Percentiles rank a stretch among this genome's conserved stretches.
These are phyloP conservation scores for Meiosimyza decipiens DNA, from an alignment of 2,888 invertebrate species.

Conservation along the genomic window DNA sequence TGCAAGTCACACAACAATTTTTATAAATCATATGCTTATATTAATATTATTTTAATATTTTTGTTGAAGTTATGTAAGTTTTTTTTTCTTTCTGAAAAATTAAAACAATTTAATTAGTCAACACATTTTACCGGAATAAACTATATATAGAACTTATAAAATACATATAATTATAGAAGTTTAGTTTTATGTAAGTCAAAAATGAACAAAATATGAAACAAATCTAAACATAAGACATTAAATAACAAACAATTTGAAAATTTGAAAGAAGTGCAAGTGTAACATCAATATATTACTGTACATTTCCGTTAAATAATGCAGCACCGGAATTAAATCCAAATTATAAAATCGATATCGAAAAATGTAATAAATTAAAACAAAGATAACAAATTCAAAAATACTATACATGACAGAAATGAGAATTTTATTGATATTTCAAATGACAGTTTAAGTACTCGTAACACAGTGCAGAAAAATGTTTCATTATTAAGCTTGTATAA, in stretches of 20 bases:
- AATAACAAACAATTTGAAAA: slow-evolving; percentile 3
- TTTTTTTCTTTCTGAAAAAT: slow-evolving; percentile 18
- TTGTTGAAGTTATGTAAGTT: slow-evolving; percentile 15
- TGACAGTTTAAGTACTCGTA: too few relatives aligned
- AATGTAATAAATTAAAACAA: slow-evolving; percentile 36
- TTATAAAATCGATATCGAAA: slow-evolving; percentile 7
- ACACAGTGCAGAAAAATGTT: too few relatives aligned
- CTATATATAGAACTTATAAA: slow-evolving; percentile 13
- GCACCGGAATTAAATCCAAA: too few relatives aligned
- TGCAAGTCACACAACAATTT: slow-evolving; percentile 17
- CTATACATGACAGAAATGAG: background rate
- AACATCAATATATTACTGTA: background rate
- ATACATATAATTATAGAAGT: background rate
- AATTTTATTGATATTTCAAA: background rate
- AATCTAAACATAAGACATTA: background rate
- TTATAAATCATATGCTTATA: background rate
- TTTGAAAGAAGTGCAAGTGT: slow-evolving; percentile 1
- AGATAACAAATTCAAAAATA: slow-evolving; percentile 1
- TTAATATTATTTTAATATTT: slow-evolving; percentile 12
- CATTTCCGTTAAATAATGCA: too few relatives aligned
- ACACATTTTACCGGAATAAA: slow-evolving; percentile 1
- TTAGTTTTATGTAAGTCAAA: slow-evolving; percentile 21
- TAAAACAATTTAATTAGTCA: slow-evolving; percentile 13
- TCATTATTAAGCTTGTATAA: background rate
- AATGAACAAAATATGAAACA: slow-evolving; percentile 12